phyloP scores from a whole-genome alignment of 2,888 invertebrate genomes.

The Standfussiana lucernea region DNA sequence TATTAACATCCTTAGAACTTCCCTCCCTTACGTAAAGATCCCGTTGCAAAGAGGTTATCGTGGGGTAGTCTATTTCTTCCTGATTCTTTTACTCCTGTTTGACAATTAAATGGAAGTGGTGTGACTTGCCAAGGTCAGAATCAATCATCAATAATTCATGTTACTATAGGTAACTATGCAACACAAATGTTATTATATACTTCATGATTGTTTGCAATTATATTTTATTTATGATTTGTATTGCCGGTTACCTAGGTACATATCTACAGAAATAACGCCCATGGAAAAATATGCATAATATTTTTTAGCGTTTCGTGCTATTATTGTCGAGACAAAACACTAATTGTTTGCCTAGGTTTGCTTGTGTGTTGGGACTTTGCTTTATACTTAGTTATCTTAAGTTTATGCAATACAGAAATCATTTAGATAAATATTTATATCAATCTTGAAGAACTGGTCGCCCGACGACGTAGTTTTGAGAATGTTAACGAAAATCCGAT shows the following conservation, averaged over 20 bases:
- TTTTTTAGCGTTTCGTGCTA: conserved; percentile 45
- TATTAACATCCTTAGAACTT: neutral
- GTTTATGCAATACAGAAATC: neutral
- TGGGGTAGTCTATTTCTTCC: conserved; percentile 21
- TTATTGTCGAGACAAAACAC: conserved; percentile 21
- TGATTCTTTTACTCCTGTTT: conserved; percentile 39
- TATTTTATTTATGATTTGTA: conserved; percentile 68
- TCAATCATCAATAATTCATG: conserved; percentile 79
- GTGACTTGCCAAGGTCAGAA: conserved; percentile 71
- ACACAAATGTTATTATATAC: conserved; percentile 67
- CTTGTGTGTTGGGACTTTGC: neutral
- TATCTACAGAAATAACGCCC: conserved; percentile 47
- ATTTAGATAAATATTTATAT: neutral
- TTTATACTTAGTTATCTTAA: neutral
- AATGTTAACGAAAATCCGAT: neutral
- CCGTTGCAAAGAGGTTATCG: neutral
- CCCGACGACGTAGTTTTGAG: neutral
- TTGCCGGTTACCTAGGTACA: conserved; percentile 43
- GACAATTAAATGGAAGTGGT: conserved; percentile 50
- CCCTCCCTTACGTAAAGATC: neutral
- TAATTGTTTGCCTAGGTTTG: neutral
- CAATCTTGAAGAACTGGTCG: neutral
- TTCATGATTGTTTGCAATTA: conserved; percentile 67
- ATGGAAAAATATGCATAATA: conserved; percentile 54
- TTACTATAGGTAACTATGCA: conserved; percentile 75